A percentile compares a stretch with the other conserved stretches of the same genome.
phyloP scores from a whole-genome alignment of 2,797 vertebrate species.

The Darevskia nairensis region DNA sequence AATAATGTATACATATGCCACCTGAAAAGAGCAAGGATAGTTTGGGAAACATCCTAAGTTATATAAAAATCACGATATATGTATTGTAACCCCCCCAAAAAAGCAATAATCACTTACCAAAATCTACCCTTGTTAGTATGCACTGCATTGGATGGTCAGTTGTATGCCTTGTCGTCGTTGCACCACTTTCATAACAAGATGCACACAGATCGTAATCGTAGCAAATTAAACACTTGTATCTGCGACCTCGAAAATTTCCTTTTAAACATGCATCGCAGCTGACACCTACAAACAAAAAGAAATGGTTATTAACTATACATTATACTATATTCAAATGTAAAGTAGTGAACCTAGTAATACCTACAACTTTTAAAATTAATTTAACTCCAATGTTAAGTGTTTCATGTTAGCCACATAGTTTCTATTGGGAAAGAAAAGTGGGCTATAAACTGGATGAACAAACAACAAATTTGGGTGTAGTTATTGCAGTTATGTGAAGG shows the following conservation, averaged over 20 bases:
- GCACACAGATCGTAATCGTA: conserved; percentile 99
- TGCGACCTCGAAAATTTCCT: conserved; percentile 97
- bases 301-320: conserved; percentile 36
- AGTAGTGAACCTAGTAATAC: not conserved
- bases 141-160: conserved; percentile 99
- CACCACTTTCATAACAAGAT: conserved; percentile 99
- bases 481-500: not conserved
- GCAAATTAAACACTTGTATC: conserved; percentile 99
- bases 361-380: not conserved
- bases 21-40: not conserved
- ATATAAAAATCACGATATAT: not conserved
- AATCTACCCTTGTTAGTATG: conserved; percentile 99
- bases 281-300: conserved; percentile 88
- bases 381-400: not conserved
- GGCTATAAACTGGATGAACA: not conserved
- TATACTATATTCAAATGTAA: not conserved
- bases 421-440: not conserved
- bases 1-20: too few species aligned
- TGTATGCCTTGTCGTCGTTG: conserved; percentile 97
- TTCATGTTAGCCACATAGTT: not conserved
- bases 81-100: not conserved
- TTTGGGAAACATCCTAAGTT: not conserved
- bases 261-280: conserved; percentile 99
- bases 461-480: not conserved
- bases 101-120: conserved; percentile 84